Evolutionary conservation across 2,888 invertebrate genomes (phyloP).

Genomic region (Netelia melanura): DNA sequence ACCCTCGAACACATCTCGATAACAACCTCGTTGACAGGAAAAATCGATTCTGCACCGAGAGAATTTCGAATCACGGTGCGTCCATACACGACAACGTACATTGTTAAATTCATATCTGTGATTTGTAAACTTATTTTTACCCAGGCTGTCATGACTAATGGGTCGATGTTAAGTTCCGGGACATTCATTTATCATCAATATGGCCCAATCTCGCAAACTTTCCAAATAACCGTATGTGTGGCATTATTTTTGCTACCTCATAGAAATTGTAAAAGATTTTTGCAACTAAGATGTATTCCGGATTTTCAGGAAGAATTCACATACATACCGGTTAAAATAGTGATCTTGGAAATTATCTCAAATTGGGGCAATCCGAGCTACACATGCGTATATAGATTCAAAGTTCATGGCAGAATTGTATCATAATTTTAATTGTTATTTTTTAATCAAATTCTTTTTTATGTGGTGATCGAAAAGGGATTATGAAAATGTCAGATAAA

Average conservation of each 20-base stretch:
- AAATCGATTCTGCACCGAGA: slow-evolving; percentile 87
- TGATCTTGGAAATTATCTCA: slow-evolving; percentile 77
- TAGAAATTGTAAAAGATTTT: slow-evolving; percentile 7
- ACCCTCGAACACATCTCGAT: slow-evolving; percentile 87
- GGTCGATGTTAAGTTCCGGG: slow-evolving; percentile 68
- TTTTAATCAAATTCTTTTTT: not conserved
- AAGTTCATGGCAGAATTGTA: slow-evolving; percentile 77
- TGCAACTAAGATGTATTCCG: not conserved
- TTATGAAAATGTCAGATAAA: too few relatives aligned
- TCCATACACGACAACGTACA: not conserved
- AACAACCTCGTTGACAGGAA: slow-evolving; percentile 85
- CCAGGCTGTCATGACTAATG: slow-evolving; percentile 72
- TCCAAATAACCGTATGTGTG: slow-evolving; percentile 72
- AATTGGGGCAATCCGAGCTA: slow-evolving; percentile 79
- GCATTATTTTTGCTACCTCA: not conserved
- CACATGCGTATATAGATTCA: slow-evolving; percentile 79
- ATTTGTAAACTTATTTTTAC: not conserved
- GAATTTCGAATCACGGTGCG: slow-evolving; percentile 83
- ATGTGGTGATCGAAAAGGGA: not conserved
- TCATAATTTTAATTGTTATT: slow-evolving; percentile 16
- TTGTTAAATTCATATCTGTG: not conserved
- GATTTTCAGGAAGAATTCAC: slow-evolving; percentile 71
- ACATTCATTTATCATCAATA: slow-evolving; percentile 75
- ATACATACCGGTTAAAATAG: slow-evolving; percentile 71
- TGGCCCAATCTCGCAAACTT: slow-evolving; percentile 76